A percentile compares a stretch with the other conserved stretches of the same genome.
phyloP scores from a whole-genome alignment of 1,140 invertebrate genomes.

The Neuroterus valhalla region DNA sequence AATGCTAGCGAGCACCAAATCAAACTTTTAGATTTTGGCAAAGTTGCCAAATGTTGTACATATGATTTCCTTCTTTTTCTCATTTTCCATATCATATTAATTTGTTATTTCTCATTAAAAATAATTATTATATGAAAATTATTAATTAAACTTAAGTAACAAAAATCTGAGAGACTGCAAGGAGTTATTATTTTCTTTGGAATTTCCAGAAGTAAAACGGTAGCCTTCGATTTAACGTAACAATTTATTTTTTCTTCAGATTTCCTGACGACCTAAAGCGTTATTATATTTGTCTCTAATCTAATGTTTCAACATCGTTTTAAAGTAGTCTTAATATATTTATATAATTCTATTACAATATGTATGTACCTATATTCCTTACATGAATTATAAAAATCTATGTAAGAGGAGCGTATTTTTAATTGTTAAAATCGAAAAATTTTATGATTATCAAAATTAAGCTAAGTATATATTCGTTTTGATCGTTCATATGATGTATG shows the following conservation, averaged over 20 bases:
- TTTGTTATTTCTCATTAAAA: constrained; percentile 28
- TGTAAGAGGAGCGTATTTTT: too few species aligned
- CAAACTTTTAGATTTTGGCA: constrained; percentile 53
- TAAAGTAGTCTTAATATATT: too few species aligned
- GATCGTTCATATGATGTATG: too few species aligned
- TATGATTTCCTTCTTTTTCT: constrained; percentile 35
- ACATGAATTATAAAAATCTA: too few species aligned
- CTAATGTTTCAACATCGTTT: too few species aligned
- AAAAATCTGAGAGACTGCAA: constrained; percentile 38
- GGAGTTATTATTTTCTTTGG: constrained; percentile 24
- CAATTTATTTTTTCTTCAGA: not conserved
- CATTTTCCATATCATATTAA: constrained; percentile 29
- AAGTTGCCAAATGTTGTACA: constrained; percentile 47
- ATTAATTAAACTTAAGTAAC: constrained; percentile 8
- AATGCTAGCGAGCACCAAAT: constrained; percentile 63
- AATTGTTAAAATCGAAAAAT: too few species aligned
- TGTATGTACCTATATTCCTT: too few species aligned
- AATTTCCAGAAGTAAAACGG: constrained; percentile 28
- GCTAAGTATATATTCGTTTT: too few species aligned
- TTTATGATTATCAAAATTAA: too few species aligned
- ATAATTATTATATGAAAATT: not conserved
- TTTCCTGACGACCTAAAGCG: too few species aligned
- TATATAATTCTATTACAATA: too few species aligned
- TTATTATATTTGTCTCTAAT: too few species aligned
- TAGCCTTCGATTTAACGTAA: constrained; percentile 20